Evolutionary conservation across 2,888 invertebrate species (phyloP), one percentile per base, ranked within the genome.

Genomic region (Nymphalis c-album): DNA sequence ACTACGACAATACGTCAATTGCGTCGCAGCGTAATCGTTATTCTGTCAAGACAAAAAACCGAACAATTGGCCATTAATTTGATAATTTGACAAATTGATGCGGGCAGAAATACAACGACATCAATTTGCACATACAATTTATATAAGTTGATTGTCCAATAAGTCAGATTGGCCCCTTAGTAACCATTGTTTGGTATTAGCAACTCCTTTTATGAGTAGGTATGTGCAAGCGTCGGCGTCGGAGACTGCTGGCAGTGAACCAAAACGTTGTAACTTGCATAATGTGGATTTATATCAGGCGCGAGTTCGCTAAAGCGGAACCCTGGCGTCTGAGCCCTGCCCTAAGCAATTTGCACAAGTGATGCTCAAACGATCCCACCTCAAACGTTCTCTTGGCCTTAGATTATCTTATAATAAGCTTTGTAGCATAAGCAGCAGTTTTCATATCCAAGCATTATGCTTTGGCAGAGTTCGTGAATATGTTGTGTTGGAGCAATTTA

Each of bases 241-340:
- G 77, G 73, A 76, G 84, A 83, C 85, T 83, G 85, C 85, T 91
- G 90, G 91, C 91, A 90, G 77, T 81, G 87, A 83, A 88, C 90
- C 91, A 91, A 90, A 87, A 85, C 84, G 86, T 80, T 88, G 88
- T 88, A 82, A 86, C 85, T 84, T 84, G 86, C 83, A 86, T 89
- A 88, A 89, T 88, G 81, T 83, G 85, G 86, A 88, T 88, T 88
- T 90, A 90, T 86, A 85, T 78, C 79, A 82, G 78, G 77, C 76
- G 80, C 79, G 80, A 80, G 80, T 80, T 77, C 75, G 76, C 74
- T 75, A 73, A 76, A 78, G 77, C 78, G 79, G 74, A 80, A 82
- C 78, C 78, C 78, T 79, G 67, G 71, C 80, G 82, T 83, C 83
- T 84, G 81, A 83, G 84, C 82, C 84, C 78, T 76, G 84, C 82